A percentile compares a stretch with the other conserved stretches of the same genome.
phyloP scores from a whole-genome alignment of 2,888 invertebrate genomes.

The Marronus borbonicus region DNA sequence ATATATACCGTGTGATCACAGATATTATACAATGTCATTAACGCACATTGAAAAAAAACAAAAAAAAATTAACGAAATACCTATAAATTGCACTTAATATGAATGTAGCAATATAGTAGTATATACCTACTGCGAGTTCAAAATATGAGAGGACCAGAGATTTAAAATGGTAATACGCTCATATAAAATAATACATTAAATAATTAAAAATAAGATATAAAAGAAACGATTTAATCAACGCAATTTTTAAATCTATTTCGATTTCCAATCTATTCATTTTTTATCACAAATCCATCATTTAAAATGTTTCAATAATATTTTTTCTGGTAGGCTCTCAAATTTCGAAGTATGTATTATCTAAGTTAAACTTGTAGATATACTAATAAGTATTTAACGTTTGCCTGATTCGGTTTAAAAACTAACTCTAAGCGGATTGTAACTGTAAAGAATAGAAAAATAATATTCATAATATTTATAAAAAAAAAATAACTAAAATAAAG shows the following conservation, averaged over 20 bases:
- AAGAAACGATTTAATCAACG: not conserved
- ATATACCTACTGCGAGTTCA: not conserved
- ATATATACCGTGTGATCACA: constrained; percentile 65
- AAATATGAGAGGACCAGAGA: constrained; percentile 28
- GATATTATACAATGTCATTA: constrained; percentile 57
- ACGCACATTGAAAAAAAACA: constrained; percentile 33
- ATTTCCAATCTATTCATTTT: not conserved
- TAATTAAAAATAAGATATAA: constrained; percentile 2
- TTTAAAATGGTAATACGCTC: not conserved
- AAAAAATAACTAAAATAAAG: not conserved
- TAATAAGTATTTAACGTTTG: constrained; percentile 14
- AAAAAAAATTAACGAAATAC: constrained; percentile 6
- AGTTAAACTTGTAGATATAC: not conserved
- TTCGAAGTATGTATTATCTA: not conserved
- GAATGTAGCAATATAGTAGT: constrained; percentile 5
- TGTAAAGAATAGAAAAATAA: constrained; percentile 9
- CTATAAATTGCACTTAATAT: constrained; percentile 39
- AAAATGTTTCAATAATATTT: not conserved
- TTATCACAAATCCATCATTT: constrained; percentile 9
- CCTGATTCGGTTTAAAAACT: not conserved
- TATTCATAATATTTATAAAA: not conserved
- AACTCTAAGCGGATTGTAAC: constrained; percentile 4
- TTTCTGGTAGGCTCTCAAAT: not conserved
- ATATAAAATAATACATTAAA: constrained; percentile 9
- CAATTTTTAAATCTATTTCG: not conserved